These are phyloP conservation scores for Valencia hispanica DNA, from an alignment of 2,797 vertebrate species.

Conservation along the genomic window DNA sequence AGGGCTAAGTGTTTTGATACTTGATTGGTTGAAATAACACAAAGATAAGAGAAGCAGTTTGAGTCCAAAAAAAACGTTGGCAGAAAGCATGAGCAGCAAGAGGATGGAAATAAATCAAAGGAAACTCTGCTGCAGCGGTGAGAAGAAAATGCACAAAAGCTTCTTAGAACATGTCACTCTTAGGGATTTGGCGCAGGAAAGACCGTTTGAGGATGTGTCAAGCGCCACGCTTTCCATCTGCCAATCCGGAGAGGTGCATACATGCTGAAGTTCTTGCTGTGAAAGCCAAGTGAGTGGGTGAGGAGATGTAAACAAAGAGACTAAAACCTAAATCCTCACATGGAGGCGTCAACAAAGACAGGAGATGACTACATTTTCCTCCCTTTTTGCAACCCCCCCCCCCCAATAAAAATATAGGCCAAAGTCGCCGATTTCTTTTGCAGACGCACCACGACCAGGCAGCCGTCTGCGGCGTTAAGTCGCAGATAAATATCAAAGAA, in stretches of 20 bases:
- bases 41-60: neutral
- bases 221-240: slow-evolving; percentile 66
- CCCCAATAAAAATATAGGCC: slow-evolving; percentile 51
- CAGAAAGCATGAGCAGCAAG: neutral
- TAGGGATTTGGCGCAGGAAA: slow-evolving; percentile 62
- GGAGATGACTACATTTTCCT: slow-evolving; percentile 8
- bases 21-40: neutral
- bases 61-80: neutral
- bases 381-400: no score
- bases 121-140: slow-evolving; percentile 47
- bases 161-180: slow-evolving; percentile 72
- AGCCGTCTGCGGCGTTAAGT: slow-evolving; percentile 43
- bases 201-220: slow-evolving; percentile 64
- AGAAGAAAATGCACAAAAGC: slow-evolving; percentile 65
- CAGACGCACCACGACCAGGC: slow-evolving; percentile 23
- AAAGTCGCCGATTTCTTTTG: slow-evolving; percentile 12
- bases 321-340: slow-evolving; percentile 55
- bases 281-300: slow-evolving; percentile 46
- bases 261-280: slow-evolving; percentile 54
- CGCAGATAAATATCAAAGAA: slow-evolving; percentile 62
- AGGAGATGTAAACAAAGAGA: slow-evolving; percentile 64
- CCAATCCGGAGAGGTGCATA: slow-evolving; percentile 51
- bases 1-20: neutral
- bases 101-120: slow-evolving; percentile 45
- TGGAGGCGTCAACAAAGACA: slow-evolving; percentile 37